Evolutionary conservation across 2,888 invertebrate genomes (phyloP), one percentile per base, ranked within the genome.

Genomic region (Agrotis ipsilon): DNA sequence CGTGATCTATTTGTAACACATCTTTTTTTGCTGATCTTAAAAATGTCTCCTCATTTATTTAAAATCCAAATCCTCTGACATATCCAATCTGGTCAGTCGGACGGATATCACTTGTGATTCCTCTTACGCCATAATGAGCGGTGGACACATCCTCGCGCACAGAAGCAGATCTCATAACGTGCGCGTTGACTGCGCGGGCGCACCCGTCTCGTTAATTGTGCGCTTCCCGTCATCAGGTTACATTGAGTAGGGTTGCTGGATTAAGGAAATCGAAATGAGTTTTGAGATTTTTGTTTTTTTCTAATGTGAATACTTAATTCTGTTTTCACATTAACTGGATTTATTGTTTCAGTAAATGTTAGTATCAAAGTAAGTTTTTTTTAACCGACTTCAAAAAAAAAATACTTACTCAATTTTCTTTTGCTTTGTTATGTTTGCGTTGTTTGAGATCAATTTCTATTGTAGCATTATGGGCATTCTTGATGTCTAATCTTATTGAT

Each of bases 221-320:
- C 69, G 81, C 82, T 87, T 90, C 90, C 90, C 86, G 90, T 81
- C 85, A 86, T 90, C 87, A 83, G 67, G 85, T 90, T 90, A 86
- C 89, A 84, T 68, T 27, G 1, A 9, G 27, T 69, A 84, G 83
- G 84, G 85, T 21, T 85, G 82, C 0, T 32, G 46, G 61, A 0
- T 48, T 18, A 1, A n/a, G 39, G 60, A 45, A 21, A 39, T 39
- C 39, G 5, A 19, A 24, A 39, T 43, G 0, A 11, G 11, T 45
- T 16, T 19, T 5, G 0, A 46, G 43, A n/a, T 21, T 24, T 16
- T 24, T 21, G 11, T 1, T 0, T 19, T 46, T 13, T 18, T 18
- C 19, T 39, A 13, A 39, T 9, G 39, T 9, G 32, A 32, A 32
- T 6, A 32, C n/a, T n/a, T n/a, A n/a, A n/a, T n/a, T n/a, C n/a